phyloP scores from a whole-genome alignment of 2,797 vertebrate species.

The Falco columbarius region DNA sequence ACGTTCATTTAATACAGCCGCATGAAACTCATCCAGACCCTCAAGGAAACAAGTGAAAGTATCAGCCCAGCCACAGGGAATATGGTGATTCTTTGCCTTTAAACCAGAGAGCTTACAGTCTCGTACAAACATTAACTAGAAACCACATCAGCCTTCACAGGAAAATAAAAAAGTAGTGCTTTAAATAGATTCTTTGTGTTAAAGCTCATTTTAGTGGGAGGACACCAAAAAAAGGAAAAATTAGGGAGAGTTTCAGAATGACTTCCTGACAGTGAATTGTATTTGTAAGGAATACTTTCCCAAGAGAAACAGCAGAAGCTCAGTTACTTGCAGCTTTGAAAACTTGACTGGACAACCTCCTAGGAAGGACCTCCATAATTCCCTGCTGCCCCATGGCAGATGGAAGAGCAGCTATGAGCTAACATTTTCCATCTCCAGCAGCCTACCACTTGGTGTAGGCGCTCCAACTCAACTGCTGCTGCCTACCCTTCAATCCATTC shows the following conservation, averaged over 20 bases:
- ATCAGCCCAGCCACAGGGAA: not conserved
- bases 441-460: not conserved
- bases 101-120: not conserved
- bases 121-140: constrained; percentile 48
- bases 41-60: not conserved
- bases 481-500: not conserved
- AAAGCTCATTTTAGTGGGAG: constrained; percentile 44
- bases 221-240: constrained; percentile 51
- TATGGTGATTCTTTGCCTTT: not conserved
- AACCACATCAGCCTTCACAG: constrained; percentile 34
- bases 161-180: constrained; percentile 31
- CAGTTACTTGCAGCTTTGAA: constrained; percentile 7
- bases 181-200: constrained; percentile 59
- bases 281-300: constrained; percentile 62
- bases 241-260: constrained; percentile 44
- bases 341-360: not conserved
- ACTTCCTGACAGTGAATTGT: constrained; percentile 60
- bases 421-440: constrained; percentile 30
- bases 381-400: not conserved
- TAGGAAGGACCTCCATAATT: not conserved
- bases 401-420: not conserved
- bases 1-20: not conserved
- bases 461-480: not conserved
- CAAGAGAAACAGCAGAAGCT: constrained; percentile 47
- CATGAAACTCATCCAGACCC: not conserved